Base-by-base conservation (phyloP, 2,113 vertebrate species). In the Neoarius graeffei region DNA sequence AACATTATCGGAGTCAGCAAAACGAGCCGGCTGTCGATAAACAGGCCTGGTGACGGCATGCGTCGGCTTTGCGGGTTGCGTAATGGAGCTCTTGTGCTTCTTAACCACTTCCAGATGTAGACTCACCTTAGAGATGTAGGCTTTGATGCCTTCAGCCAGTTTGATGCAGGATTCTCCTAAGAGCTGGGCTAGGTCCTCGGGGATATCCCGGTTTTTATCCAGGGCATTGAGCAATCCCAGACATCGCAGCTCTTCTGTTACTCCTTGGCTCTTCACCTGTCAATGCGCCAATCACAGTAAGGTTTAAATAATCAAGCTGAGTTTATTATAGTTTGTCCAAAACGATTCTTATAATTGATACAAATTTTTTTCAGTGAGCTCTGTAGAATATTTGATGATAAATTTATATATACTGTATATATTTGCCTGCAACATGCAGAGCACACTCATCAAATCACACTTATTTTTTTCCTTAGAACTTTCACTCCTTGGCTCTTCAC, bases 81-180 rank as follows among this genome's bases (percentile, higher is more conserved):
- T 50, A 62, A 73, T 52, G 30, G 15, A 82, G 20, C 14, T n/a
- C 54, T 42, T 81, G 80, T 52, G 54, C 81, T 56, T 87, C 14
- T 85, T 30, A 85, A 83, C 48, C 19, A 23, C n/a, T 42, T 64
- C 23, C 20, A 83, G 60, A 62, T 64, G 71, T 86, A 35, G 50
- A 88, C 93, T 94, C 91, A 97, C 96, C 95, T 94, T 96, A 90
- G 95, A 96, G 90, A 96, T 95, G 3, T 97, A 97, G 11, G 95
- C 92, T 91, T 96, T 96, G 94, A 97, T 95, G 91, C 95, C 95
- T 90, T 94, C 95, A 13, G 96, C 96, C 92, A 98, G 92, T 87
- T 96, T 96, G 92, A 97, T 94, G 94, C 96, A 97, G 20, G 96
- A 94, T 88, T 96, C 95, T 88, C 95, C 93, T 1, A 95, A 94